Conservation (phyloP, 2,888 invertebrate species). For the Calephelis perditalis region DNA sequence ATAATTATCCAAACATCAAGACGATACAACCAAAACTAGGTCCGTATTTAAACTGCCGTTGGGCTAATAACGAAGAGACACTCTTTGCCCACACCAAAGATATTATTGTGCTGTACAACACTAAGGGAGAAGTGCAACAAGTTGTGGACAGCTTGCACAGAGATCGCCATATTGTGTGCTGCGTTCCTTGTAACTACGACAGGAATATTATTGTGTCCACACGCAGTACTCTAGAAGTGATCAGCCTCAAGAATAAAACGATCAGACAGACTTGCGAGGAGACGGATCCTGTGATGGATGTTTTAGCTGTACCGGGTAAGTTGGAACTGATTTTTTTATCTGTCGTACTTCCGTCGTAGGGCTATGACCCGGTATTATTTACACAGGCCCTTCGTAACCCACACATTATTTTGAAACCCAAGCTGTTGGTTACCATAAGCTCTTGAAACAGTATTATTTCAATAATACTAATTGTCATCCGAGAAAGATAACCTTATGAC, state of each 20-base stretch:
- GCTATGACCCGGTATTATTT: too few species aligned
- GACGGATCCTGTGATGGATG: conserved; percentile 48
- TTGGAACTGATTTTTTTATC: conserved; percentile 13
- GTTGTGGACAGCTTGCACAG: conserved; percentile 49
- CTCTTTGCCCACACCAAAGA: conserved; percentile 58
- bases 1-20: conserved; percentile 47
- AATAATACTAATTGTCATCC: too few species aligned
- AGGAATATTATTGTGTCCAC: conserved; percentile 49
- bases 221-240: conserved; percentile 44
- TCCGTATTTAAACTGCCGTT: conserved; percentile 55
- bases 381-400: too few species aligned
- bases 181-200: conserved; percentile 58
- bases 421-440: too few species aligned
- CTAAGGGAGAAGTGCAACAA: conserved; percentile 43
- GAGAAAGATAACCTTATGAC: too few species aligned
- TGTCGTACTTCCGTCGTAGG: too few species aligned
- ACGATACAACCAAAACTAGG: conserved; percentile 49
- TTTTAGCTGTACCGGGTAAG: conserved; percentile 60
- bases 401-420: too few species aligned
- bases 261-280: conserved; percentile 48
- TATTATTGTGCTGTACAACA: conserved; percentile 54
- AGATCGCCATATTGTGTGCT: conserved; percentile 47
- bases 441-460: too few species aligned
- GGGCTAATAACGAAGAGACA: conserved; percentile 54
- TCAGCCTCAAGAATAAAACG: conserved; percentile 52